Base-by-base conservation (phyloP, 2,113 vertebrate genomes). In the Heterotis niloticus region DNA sequence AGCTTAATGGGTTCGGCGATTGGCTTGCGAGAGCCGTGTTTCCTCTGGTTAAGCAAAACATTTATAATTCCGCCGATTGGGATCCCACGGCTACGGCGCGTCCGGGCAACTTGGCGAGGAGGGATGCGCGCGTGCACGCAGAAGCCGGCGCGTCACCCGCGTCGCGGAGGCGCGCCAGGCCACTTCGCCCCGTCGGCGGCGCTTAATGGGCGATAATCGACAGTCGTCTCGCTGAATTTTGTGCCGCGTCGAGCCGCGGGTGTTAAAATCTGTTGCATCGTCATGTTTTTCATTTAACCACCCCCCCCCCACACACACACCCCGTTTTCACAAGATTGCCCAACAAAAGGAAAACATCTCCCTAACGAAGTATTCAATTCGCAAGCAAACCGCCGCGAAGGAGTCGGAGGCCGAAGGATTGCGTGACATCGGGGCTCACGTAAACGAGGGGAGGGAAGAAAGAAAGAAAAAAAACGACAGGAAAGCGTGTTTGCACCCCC, bases 1-100 rank as follows among this genome's bases (percentile, higher is more conserved):
- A 96, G 91, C 91, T 91, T 98, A 96, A 95, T 96, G 94, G 94
- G 95, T 95, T 93, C 93, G 83, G 91, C 94, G 94, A 95, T 93
- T 94, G 92, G 94, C 93, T 94, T 94, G 94, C 91, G 93, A 93
- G 91, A 82, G 5, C 91, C 80, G 90, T 92, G 95, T 91, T 96
- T 96, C 95, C 95, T 96, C 90, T 23, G 20, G 90, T 95, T 97
- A 96, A 89, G 91, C 89, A 93, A 94, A 95, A 93, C 95, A 96
- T 97, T 96, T 95, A 94, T 95, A 95, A 44, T 91, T 91, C 92
- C 75, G 86, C 84, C 85, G 85, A 83, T 83, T 79, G 83, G 79
- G 84, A 84, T 90, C 87, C 84, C 83, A 82, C 64, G 69, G 78
- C 11, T 72, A 66, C 62, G 23, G 80, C 86, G 87, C 86, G 84